Base-by-base conservation (phyloP, 2,888 invertebrate genomes). In the Campoletis raptor region DNA sequence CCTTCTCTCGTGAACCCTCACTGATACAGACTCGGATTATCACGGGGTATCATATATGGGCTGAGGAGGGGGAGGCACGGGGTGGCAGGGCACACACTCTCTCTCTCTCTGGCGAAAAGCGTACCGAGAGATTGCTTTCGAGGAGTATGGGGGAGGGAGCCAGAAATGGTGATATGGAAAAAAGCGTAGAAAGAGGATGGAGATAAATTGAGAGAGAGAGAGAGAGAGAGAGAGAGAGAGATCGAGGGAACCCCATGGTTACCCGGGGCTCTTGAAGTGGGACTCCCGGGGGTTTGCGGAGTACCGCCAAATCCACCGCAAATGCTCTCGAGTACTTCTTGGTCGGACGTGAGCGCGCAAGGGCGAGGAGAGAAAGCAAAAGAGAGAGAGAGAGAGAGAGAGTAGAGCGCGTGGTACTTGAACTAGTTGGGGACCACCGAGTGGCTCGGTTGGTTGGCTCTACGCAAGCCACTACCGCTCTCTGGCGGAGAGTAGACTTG, bases 251-350 rank as follows among this genome's bases (percentile, higher is more conserved):
- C 86, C 88, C 90, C 89, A 91, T 91, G 91, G 92, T 91, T 90
- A 91, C 90, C 61, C 36, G 45, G 69, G 79, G 84, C 89, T 86
- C 70, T 80, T 72, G 76, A 86, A 87, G 88, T 88, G 83, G 86
- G 76, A 85, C 85, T 87, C 91, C 92, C 90, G 91, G 90, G 91
- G 91, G 81, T 67, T 81, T 89, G 92, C 90, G 88, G 90, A 93
- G 92, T 90, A 93, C 94, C 93, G 92, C 93, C 93, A 93, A 94
- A 94, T 94, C 94, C 94, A 94, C 94, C 94, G 93, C 94, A 94
- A 94, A 94, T 93, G 93, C 94, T 92, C 91, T 94, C 92, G 92
- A 94, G 94, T 93, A 92, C 93, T 93, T 91, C 93, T 92, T 92
- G 93, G 92, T 92, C 91, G 93, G 92, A 93, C 93, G 93, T 93